Evolutionary conservation across 2,888 invertebrate species (phyloP), one percentile per base, ranked within the genome.

Genomic region (Caenorhabditis becei): DNA sequence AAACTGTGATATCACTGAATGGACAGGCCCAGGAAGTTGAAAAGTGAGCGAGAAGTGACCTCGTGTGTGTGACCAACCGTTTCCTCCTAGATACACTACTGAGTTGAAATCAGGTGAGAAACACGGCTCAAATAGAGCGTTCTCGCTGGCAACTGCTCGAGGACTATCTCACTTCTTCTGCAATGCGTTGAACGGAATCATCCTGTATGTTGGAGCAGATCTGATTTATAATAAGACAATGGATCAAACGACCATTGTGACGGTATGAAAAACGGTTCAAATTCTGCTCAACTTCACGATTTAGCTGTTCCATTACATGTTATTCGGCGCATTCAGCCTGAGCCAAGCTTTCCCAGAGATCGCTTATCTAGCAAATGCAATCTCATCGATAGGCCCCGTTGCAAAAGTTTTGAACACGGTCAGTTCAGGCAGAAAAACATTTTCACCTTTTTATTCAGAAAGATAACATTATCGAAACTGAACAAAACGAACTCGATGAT

Each of bases 81-180:
- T n/a, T n/a, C n/a, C n/a, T n/a, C n/a, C 41, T 41, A 87, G 87
- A 26, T 89, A 89, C 66, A 75, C 88, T n/a, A 49, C 41, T 20
- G 83, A 84, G 3, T 65, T 89, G 32, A 80, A 82, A 26, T 77
- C 24, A 0, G 87, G 87, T 24, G 86, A 83, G 35, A 71, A 47
- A 18, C 71, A 83, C 47, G 91, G 90, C 18, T 70, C 84, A 14
- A 65, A 59, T 47, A 83, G 86, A 74, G 84, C 90, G 0, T 69
- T 89, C n/a, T 84, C 88, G n/a, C 80, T 87, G 14, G 91, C 91
- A 0, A 37, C 89, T 10, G 91, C 91, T 0, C 86, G 91, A 11
- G 91, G 90, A 0, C 70, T 87, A 53, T 88, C 89, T 4, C 88
- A 91, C 58, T 72, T 92, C 7, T 82, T 89, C 28, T 88, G 91